These are phyloP conservation scores for Pterocles gutturalis DNA, from an alignment of 2,113 vertebrate species.

Conservation along the genomic window DNA sequence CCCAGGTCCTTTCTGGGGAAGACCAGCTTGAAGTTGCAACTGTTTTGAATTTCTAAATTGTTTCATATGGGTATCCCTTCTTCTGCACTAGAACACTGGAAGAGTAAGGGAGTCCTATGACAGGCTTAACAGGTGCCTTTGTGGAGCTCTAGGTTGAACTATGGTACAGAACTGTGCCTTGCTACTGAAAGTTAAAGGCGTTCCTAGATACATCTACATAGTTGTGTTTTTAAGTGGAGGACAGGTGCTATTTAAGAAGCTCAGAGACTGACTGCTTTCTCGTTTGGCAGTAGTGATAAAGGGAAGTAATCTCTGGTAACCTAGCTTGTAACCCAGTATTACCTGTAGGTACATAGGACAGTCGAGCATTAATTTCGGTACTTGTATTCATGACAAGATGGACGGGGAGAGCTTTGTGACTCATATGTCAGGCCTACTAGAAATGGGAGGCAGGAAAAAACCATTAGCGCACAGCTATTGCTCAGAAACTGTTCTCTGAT, in stretches of 20 bases:
- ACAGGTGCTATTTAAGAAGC: neutral
- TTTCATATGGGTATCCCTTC: neutral
- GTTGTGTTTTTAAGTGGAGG: neutral
- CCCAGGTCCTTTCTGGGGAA: neutral
- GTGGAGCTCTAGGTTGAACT: neutral
- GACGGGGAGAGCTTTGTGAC: neutral
- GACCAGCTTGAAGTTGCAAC: neutral
- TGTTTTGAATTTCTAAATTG: neutral
- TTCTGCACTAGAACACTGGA: neutral
- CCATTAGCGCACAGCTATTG: neutral
- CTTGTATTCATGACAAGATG: neutral
- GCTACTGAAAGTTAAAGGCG: neutral
- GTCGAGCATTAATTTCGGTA: neutral
- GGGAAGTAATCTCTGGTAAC: neutral
- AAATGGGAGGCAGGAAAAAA: neutral
- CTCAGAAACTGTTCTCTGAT: neutral
- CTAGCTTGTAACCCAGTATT: neutral
- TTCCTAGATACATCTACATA: neutral
- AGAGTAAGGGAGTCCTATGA: neutral
- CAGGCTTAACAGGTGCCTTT: neutral
- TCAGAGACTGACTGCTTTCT: neutral
- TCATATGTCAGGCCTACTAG: neutral
- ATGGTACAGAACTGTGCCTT: rapidly evolving
- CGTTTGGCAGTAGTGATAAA: neutral
- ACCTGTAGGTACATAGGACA: neutral